Percentiles rank a stretch among this genome's conserved stretches.
These are phyloP conservation scores for Sparus aurata DNA, from an alignment of 2,797 vertebrate species.

Conservation along the genomic window DNA sequence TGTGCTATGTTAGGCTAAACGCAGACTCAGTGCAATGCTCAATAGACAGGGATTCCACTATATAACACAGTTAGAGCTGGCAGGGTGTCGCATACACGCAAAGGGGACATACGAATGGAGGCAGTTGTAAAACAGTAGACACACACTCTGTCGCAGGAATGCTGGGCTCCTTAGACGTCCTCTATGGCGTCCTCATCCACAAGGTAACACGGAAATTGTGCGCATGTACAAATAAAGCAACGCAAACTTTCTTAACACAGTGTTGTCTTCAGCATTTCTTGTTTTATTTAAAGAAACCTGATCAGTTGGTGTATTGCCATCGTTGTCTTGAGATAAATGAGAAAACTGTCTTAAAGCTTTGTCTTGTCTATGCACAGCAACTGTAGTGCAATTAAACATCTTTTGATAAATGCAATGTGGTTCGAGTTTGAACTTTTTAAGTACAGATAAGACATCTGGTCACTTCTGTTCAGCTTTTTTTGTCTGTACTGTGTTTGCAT, in stretches of 20 bases:
- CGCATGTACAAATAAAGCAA: neutral
- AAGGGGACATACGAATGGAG: slow-evolving; percentile 59
- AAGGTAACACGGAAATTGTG: slow-evolving; percentile 76
- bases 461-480: neutral
- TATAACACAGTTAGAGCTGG: slow-evolving; percentile 70
- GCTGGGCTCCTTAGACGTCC: slow-evolving; percentile 87
- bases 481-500: neutral
- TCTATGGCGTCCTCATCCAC: slow-evolving; percentile 84
- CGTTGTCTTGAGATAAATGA: neutral
- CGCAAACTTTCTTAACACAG: neutral
- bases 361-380: neutral
- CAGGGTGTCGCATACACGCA: slow-evolving; percentile 38
- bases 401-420: neutral
- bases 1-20: slow-evolving; percentile 71
- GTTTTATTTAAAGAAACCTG: neutral
- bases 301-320: neutral
- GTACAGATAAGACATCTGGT: neutral
- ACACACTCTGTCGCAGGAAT: slow-evolving; percentile 69
- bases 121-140: slow-evolving; percentile 53
- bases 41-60: slow-evolving; percentile 74
- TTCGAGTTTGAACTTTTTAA: neutral
- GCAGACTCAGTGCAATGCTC: slow-evolving; percentile 79
- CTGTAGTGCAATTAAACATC: neutral
- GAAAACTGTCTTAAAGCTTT: neutral
- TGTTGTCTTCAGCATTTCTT: neutral